A percentile compares a stretch with the other conserved stretches of the same genome.
These are phyloP conservation scores for Coelinius sp. DNA, from an alignment of 2,888 invertebrate genomes.

Conservation along the genomic window DNA sequence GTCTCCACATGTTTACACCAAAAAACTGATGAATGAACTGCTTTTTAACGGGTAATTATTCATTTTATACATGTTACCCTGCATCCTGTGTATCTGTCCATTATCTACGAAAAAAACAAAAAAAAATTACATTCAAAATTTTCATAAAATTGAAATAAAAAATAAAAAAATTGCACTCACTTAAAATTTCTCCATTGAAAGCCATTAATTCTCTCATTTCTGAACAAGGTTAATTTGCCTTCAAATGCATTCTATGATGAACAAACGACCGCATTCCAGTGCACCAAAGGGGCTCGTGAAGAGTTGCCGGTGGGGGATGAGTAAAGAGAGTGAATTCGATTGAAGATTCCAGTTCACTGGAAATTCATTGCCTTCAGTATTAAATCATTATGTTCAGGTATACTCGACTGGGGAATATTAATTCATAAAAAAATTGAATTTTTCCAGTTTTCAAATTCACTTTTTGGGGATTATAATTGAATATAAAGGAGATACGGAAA, in stretches of 20 bases:
- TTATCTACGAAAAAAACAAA: not conserved
- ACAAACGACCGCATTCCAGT: not conserved
- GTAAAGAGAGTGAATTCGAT: too few relatives aligned
- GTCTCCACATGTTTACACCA: conserved; percentile 1
- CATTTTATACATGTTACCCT: not conserved
- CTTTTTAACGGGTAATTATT: conserved; percentile 11
- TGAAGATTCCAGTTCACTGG: conserved; percentile 43
- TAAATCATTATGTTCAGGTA: conserved; percentile 37
- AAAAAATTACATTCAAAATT: too few relatives aligned
- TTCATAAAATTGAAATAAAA: too few relatives aligned
- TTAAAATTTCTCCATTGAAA: not conserved
- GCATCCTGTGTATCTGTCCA: not conserved
- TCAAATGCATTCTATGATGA: not conserved
- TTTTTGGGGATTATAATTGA: too few relatives aligned
- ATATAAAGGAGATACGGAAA: too few relatives aligned
- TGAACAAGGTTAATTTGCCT: not conserved
- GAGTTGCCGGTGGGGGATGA: too few relatives aligned
- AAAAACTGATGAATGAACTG: conserved; percentile 9
- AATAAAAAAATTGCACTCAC: too few relatives aligned
- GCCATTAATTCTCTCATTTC: not conserved
- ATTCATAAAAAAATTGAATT: too few relatives aligned
- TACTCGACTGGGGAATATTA: not conserved
- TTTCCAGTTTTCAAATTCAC: too few relatives aligned
- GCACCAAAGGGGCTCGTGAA: too few relatives aligned
- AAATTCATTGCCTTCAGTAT: conserved; percentile 41